Conservation (phyloP, 2,888 invertebrate genomes). For the Cactoblastis cactorum region DNA sequence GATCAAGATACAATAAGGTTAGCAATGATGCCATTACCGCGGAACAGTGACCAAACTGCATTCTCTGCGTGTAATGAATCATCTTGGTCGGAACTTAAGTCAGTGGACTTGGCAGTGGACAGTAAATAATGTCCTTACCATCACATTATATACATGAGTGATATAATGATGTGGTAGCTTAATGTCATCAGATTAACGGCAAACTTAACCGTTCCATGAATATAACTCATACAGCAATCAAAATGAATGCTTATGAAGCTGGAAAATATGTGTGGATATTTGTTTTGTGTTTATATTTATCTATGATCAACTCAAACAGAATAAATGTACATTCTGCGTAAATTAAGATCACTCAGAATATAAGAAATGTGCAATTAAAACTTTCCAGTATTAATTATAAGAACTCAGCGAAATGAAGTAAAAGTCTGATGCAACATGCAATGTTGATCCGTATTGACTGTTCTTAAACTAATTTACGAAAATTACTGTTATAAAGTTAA, state of each 20-base stretch:
- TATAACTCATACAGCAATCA: constrained; percentile 2
- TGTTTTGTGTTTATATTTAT: background rate
- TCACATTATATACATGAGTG: constrained; percentile 47
- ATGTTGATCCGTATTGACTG: background rate
- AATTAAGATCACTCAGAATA: too few relatives aligned
- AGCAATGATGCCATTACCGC: constrained; percentile 42
- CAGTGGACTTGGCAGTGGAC: constrained; percentile 63
- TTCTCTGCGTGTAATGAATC: constrained; percentile 64
- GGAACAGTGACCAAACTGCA: constrained; percentile 62
- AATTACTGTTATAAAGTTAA: too few relatives aligned
- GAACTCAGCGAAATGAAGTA: background rate
- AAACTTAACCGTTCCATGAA: constrained; percentile 27
- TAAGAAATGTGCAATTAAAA: too few relatives aligned
- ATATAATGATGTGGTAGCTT: constrained; percentile 33
- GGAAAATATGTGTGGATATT: background rate
- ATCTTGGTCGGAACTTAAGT: constrained; percentile 50
- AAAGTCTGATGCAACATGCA: background rate
- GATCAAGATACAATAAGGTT: constrained; percentile 36
- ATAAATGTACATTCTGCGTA: too few relatives aligned
- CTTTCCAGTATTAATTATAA: too few relatives aligned
- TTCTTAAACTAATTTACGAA: too few relatives aligned
- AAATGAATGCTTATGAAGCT: constrained; percentile 2
- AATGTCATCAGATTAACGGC: constrained; percentile 41
- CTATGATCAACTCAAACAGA: too few relatives aligned
- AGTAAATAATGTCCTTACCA: constrained; percentile 49